Base-by-base conservation (phyloP, 2,797 vertebrate species). In the Acanthurus leucopareius region DNA sequence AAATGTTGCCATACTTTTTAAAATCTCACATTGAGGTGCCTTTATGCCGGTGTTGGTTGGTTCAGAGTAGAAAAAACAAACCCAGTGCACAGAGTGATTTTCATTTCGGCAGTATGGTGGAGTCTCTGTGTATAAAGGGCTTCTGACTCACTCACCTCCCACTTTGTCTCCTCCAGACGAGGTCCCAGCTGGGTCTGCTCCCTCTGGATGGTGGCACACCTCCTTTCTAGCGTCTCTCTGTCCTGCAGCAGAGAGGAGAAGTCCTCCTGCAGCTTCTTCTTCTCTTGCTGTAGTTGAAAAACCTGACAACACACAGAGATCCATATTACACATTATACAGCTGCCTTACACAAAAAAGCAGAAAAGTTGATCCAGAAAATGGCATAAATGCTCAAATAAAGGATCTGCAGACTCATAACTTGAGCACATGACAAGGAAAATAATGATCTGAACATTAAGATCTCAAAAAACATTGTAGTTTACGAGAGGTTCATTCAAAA, bases 201-300 rank as follows among this genome's bases (percentile, higher is more conserved):
- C 5, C 96, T 95, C 88, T 99, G 97, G 47, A 99, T 97, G 77
- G 96, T 95, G 73, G 97, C 97, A 0, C 97, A 99, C 71, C 96
- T 96, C 38, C 93, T 96, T 68, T 99, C 97, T 87, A 99, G 94
- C 19, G 95, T 93, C 86, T 99, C 97, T 2, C 97, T 96, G 89
- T 99, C 97, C 91, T 98, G 97, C 84, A 99, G 95, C 90, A 99
- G 94, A 84, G 98, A 96, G 0, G 97, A 95, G 16, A 99, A 97
- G 91, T 99, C 98, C 66, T 99, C 98, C 93, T 99, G 98, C 68
- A 98, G 91, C 86, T 99, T 97, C 90, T 98, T 96, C 87, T 99
- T 99, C 91, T 99, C 98, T 87, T 99, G 98, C 89, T 99, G 98
- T 40, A 99, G 95, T 88, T 99, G 98, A 88, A 98, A 97, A 54